phyloP scores from a whole-genome alignment of 2,797 vertebrate genomes.

The Notoglanidium macrostoma region DNA sequence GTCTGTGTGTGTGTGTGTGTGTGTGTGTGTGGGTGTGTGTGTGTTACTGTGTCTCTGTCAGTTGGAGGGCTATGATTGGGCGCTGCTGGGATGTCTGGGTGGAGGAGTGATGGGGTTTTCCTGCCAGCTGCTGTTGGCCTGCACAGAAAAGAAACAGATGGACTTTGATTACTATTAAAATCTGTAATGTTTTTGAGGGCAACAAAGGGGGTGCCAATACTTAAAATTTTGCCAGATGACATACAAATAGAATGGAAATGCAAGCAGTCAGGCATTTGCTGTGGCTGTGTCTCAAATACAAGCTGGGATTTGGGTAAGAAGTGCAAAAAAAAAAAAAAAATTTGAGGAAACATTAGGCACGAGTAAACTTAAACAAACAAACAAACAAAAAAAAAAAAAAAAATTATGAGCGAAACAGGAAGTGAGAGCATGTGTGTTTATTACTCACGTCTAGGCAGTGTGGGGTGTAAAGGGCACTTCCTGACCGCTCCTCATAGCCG shows the following conservation, averaged over 20 bases:
- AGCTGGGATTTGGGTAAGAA: background rate
- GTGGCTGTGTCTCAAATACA: background rate
- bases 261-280: background rate
- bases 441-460: conserved; percentile 83
- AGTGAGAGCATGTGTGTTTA: background rate
- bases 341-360: background rate
- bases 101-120: conserved; percentile 81
- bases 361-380: too few species aligned
- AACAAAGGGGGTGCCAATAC: background rate
- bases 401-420: background rate
- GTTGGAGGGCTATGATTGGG: conserved; percentile 84
- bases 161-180: background rate
- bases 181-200: background rate
- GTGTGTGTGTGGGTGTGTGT: conserved; percentile 59
- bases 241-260: background rate
- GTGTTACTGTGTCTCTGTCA: conserved; percentile 64
- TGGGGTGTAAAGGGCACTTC: conserved; percentile 82
- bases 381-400: too few species aligned
- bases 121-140: conserved; percentile 87
- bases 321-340: too few species aligned
- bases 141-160: conserved; percentile 37
- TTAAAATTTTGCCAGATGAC: background rate
- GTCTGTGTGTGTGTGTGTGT: conserved; percentile 64
- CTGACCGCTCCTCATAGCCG: conserved; percentile 85
- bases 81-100: conserved; percentile 77